These are phyloP conservation scores for Sarotherodon lohbergeri DNA, from an alignment of 2,113 vertebrate species.

Conservation along the genomic window DNA sequence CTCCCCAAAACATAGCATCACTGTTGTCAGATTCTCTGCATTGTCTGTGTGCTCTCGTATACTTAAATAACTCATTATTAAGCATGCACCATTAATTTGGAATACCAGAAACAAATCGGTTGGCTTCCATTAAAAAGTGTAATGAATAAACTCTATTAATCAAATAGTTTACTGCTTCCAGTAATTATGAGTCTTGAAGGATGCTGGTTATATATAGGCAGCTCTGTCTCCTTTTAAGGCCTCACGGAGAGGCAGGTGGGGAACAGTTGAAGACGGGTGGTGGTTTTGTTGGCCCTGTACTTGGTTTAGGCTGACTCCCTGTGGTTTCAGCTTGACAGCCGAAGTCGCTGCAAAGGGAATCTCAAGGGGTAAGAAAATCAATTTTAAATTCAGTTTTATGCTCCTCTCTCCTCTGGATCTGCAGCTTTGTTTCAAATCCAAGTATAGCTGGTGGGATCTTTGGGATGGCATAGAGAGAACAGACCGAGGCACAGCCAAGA, in stretches of 20 bases:
- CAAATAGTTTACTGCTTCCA: conserved; percentile 16
- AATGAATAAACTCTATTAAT: conserved; percentile 11
- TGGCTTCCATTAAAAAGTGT: background rate
- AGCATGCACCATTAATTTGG: background rate
- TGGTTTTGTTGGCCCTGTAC: conserved; percentile 58
- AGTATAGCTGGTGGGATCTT: background rate
- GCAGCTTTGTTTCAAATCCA: background rate
- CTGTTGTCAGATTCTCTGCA: background rate
- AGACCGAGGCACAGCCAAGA: background rate
- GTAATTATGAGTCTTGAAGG: conserved; percentile 50
- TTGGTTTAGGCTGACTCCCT: conserved; percentile 68
- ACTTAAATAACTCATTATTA: background rate
- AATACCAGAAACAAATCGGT: background rate
- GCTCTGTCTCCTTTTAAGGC: conserved; percentile 67
- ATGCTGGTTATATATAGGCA: conserved; percentile 71
- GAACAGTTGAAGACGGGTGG: conserved; percentile 48
- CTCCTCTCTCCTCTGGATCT: background rate
- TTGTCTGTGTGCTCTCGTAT: background rate
- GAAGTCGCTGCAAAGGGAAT: conserved; percentile 54
- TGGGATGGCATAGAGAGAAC: background rate
- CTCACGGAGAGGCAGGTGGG: conserved; percentile 51
- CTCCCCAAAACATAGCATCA: background rate
- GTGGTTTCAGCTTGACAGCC: conserved; percentile 67
- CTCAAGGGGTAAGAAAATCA: conserved; percentile 62
- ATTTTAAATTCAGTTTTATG: background rate